Evolutionary conservation across 92 coral and sea anemone genomes (phyloP), one percentile per base, ranked within the genome.

Genomic region (Blastomussa wellsi): DNA sequence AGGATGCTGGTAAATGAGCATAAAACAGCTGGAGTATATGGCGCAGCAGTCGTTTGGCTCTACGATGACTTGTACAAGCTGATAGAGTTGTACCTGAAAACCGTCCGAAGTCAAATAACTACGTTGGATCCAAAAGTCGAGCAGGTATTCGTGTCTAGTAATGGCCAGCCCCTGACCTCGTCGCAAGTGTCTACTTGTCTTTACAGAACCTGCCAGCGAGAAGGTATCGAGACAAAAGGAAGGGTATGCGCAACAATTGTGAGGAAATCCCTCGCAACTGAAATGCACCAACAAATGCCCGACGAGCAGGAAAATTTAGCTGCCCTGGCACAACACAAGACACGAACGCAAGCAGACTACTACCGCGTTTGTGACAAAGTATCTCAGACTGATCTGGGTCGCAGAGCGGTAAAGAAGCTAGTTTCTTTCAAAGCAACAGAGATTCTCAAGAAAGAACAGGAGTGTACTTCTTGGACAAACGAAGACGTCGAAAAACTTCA

Each of bases 301-400:
- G 84, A 84, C 44, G 77, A 79, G 48, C 73, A 79, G 66, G 91
- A 84, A 17, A 82, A 65, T 38, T 76, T 88, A 51, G 91, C 91
- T 37, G 88, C 91, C 55, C 88, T 83, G 55, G 92, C 92, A 22
- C 92, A 78, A 33, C 92, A 89, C 79, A 89, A 89, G 84, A 44
- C 88, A 51, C 42, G 65, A 59, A 89, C 82, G 37, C 92, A 89
- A 72, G 88, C 88, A 17, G 70, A 80, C 15, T 84, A 78, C 74
- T 89, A 83, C 42, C 85, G 88, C 38, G 91, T 88, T 35, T 79
- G 84, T 36, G 86, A 88, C 36, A 88, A 88, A 84, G 87, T 88
- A 39, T 74, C 16, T n/a, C 81, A 88, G 55, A 73, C 91, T 38
- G 88, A 88, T 62, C 79, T 88, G 37, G 91, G 91, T 26, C 82